Evolutionary conservation across 2,797 vertebrate genomes (phyloP).

Genomic region (Gambelia wislizenii): DNA sequence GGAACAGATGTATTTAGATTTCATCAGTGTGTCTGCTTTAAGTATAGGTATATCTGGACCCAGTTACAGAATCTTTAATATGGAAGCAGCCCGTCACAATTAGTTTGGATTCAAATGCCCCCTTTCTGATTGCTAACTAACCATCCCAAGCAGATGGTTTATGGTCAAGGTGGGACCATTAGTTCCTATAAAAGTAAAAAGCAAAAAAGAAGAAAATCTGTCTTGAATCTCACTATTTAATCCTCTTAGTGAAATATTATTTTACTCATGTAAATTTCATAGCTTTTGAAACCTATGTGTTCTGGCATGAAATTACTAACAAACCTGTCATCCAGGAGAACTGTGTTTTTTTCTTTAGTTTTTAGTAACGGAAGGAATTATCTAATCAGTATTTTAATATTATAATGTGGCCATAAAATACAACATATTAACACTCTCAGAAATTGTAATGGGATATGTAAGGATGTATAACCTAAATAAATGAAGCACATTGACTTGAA

Average conservation of each 20-base stretch:
- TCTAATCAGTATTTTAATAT: constrained; percentile 7
- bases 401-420: background rate
- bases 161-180: background rate
- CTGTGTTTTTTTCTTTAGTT: constrained; percentile 37
- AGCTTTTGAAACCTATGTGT: background rate
- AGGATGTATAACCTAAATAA: constrained; percentile 11
- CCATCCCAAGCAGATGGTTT: background rate
- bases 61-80: too few species aligned
- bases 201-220: background rate
- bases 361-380: background rate
- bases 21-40: too few species aligned
- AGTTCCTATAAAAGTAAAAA: constrained; percentile 20
- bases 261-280: constrained; percentile 25
- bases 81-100: background rate
- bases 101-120: background rate
- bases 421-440: constrained; percentile 6
- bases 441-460: background rate
- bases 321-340: background rate
- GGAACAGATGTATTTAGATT: too few species aligned
- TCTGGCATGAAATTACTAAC: background rate
- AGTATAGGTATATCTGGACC: too few species aligned
- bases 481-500: background rate
- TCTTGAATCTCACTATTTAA: background rate
- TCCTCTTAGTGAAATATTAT: background rate
- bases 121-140: background rate